phyloP scores from a whole-genome alignment of 1,140 invertebrate species.

The Dreissena rostriformis region DNA sequence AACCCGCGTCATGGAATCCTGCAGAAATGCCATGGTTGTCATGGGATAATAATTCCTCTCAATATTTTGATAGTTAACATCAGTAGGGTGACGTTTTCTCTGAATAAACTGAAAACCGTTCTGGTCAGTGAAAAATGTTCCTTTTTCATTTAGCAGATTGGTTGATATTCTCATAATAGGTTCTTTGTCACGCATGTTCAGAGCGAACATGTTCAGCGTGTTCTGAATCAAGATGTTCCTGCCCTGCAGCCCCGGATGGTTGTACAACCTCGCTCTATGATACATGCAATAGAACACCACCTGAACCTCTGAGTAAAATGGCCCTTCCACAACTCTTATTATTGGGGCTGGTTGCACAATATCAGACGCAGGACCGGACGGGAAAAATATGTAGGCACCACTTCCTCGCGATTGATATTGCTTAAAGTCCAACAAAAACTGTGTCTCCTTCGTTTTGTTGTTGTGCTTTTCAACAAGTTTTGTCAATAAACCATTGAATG shows the following conservation, averaged over 20 bases:
- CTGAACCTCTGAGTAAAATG: constrained; percentile 87
- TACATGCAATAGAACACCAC: constrained; percentile 87
- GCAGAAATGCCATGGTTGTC: constrained; percentile 91
- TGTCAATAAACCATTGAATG: constrained; percentile 64
- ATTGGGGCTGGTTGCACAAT: constrained; percentile 76
- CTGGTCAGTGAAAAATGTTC: constrained; percentile 93
- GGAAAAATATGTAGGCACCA: constrained; percentile 98
- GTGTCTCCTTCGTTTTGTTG: constrained; percentile 66
- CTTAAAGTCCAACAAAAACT: constrained; percentile 88
- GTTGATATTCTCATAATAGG: constrained; percentile 94
- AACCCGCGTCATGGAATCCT: constrained; percentile 83
- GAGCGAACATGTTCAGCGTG: constrained; percentile 65
- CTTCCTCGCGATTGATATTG: constrained; percentile 86
- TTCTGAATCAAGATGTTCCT: constrained; percentile 74
- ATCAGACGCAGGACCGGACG: constrained; percentile 85
- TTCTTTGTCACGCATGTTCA: constrained; percentile 87
- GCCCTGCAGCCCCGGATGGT: constrained; percentile 69
- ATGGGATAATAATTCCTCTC: constrained; percentile 99
- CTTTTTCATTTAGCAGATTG: constrained; percentile 85
- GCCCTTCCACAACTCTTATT: constrained; percentile 86
- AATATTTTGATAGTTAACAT: constrained; percentile 90
- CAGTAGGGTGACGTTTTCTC: constrained; percentile 83
- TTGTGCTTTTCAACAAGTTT: constrained; percentile 65
- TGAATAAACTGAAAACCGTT: constrained; percentile 95
- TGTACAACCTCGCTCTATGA: constrained; percentile 88